Evolutionary conservation across 2,797 vertebrate species (phyloP), one percentile per base, ranked within the genome.

Genomic region (Myioborus melanocephalus): DNA sequence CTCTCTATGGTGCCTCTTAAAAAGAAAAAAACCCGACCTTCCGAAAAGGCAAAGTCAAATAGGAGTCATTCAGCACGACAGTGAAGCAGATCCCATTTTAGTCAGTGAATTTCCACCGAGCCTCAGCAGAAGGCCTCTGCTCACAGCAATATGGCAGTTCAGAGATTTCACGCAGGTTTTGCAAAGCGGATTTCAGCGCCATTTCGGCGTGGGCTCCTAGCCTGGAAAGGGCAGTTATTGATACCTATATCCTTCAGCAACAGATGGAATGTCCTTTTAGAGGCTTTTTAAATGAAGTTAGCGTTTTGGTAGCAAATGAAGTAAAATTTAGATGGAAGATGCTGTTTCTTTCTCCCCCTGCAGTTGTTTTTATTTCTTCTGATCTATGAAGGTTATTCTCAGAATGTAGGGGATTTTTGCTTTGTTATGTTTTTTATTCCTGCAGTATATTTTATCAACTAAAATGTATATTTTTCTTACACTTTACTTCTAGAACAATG

Each of bases 81-180:
- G 57, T 6, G 56, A 91, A 70, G 75, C 85, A 61, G 80, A 89
- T 92, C 57, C 53, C 76, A 7, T 81, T 90, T 91, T 93, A 78
- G 87, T 68, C 86, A 71, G 95, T 95, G 93, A 93, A 95, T 94
- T 95, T 95, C 93, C 94, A 95, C 66, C 1, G 3, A 71, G 79
- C 70, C 63, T 27, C 79, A 80, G 89, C 87, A 87, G 83, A 93
- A 93, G 89, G 87, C 90, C 84, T 65, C 26, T 37, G 68, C 91
- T 92, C 37, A 46, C 14, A 28, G 68, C 46, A 84, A 28, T 22
- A 41, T 14, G 55, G 69, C 83, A 80, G 44, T 70, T 78, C 17
- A 11, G 50, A 61, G 30, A 41, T 71, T 37, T 50, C 78, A 35
- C 4, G 1, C 27, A 77, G 55, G 50, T 85, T 95, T 87, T 92